Conservation (phyloP, 2,113 vertebrate species). For the chimpanzee (Pan troglodytes) region NHGRI_mPanTro3-v2.1_pri NC_072404.2:18584001-18584500, state of each 20-base stretch:
- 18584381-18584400: not conserved
- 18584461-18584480: not conserved
- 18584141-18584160: not conserved
- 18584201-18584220: rapidly evolving
- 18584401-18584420: not conserved
- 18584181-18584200: not conserved
- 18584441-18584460: not conserved
- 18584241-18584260: not conserved
- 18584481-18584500: not conserved
- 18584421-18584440: not conserved
- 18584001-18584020: no score
- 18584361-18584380: not conserved
- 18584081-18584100: not conserved
- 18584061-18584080: no score
- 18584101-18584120: not conserved
- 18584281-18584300: not conserved
- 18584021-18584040: no score
- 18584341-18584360: not conserved
- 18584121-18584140: not conserved
- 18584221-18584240: not conserved
- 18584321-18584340: not conserved
- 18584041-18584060: no score
- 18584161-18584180: not conserved
- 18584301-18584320: not conserved
- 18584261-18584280: not conserved